Conservation (phyloP, 2,888 invertebrate species). For the Apantesis nais region DNA sequence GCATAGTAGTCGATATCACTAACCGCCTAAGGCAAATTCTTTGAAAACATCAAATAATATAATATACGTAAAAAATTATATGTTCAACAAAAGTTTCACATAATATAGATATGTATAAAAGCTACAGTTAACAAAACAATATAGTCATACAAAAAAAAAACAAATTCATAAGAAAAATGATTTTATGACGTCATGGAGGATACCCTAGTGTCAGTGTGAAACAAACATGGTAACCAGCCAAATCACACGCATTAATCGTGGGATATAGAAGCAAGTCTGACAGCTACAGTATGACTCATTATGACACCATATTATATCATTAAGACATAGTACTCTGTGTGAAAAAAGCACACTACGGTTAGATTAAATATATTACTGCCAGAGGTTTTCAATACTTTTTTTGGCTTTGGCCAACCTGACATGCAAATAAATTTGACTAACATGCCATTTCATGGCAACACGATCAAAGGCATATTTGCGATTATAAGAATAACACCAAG, state of each 20-base stretch:
- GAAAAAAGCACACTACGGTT: neutral
- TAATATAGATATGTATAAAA: neutral
- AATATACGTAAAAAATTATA: no score
- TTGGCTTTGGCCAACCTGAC: neutral
- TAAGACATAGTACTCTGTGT: neutral
- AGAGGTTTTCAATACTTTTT: neutral
- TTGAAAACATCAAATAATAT: no score
- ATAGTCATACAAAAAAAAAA: neutral
- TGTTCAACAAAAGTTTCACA: no score
- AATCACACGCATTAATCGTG: slow-evolving; percentile 35
- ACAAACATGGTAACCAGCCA: slow-evolving; percentile 31
- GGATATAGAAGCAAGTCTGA: slow-evolving; percentile 17
- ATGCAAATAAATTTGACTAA: neutral
- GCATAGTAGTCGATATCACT: no score
- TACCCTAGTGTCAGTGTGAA: slow-evolving; percentile 19
- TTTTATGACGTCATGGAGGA: neutral
- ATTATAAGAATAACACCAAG: neutral
- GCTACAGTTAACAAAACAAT: neutral
- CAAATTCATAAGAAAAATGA: neutral
- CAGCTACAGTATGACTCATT: neutral
- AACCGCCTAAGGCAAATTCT: no score
- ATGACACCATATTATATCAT: neutral
- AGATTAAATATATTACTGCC: neutral
- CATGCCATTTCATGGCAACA: neutral
- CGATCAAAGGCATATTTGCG: neutral